Evolutionary conservation across 2,113 vertebrate species (phyloP).

Genomic region (Anser brachyrhynchus): DNA sequence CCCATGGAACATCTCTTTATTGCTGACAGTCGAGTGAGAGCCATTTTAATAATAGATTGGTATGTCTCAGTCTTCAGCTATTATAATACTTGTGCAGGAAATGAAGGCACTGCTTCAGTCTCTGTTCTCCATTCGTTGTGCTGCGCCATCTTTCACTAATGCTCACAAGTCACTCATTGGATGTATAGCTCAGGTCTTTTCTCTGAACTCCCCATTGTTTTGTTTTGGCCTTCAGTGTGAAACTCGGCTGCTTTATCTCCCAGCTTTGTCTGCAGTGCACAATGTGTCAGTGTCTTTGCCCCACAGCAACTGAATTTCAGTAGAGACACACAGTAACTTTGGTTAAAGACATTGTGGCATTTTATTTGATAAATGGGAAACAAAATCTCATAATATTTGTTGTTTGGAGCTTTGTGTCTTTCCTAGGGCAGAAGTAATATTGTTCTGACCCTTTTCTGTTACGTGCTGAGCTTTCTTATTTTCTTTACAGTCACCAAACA

Average conservation of each 20-base stretch:
- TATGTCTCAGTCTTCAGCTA: neutral
- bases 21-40: neutral
- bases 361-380: neutral
- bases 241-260: neutral
- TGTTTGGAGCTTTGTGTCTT: neutral
- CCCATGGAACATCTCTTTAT: neutral
- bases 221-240: neutral
- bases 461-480: neutral
- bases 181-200: rapidly evolving
- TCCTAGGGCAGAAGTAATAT: neutral
- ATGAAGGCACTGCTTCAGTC: neutral
- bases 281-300: neutral
- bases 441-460: neutral
- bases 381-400: neutral
- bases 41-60: neutral
- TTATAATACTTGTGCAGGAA: neutral
- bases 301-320: neutral
- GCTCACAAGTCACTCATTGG: neutral
- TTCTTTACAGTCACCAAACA: constrained; percentile 91
- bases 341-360: neutral
- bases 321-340: neutral
- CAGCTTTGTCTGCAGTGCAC: neutral
- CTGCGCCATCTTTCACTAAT: neutral
- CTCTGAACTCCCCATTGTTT: neutral
- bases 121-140: neutral